Conservation (phyloP, 2,888 invertebrate genomes). For the Lycocerus yunnanus region DNA sequence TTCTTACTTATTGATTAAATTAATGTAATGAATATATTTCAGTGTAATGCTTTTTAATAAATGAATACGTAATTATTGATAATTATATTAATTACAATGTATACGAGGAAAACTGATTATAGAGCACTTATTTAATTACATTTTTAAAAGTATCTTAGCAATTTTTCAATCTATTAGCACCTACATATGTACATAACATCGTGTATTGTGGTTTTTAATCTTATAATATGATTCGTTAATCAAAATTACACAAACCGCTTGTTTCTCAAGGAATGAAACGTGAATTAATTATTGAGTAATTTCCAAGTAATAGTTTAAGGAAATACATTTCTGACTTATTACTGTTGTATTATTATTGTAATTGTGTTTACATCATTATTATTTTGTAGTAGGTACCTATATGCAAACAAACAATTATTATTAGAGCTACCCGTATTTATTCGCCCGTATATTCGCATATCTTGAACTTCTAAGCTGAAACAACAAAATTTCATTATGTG, state of each 20-base stretch:
- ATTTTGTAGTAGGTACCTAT: neutral
- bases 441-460: constrained; percentile 10
- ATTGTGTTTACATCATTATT: constrained; percentile 2
- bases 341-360: neutral
- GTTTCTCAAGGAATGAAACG: neutral
- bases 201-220: neutral
- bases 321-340: neutral
- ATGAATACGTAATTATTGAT: constrained; percentile 3
- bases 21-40: neutral
- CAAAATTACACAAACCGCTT: neutral
- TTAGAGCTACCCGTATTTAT: constrained; percentile 29
- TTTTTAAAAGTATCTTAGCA: neutral
- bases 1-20: neutral
- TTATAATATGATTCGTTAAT: neutral
- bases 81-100: neutral
- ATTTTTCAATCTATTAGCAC: neutral
- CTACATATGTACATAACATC: neutral
- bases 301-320: neutral
- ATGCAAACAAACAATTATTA: constrained; percentile 16
- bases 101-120: neutral
- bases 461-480: neutral
- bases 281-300: neutral
- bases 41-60: neutral
- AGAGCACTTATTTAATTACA: neutral
- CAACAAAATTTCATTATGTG: neutral